phyloP scores from a whole-genome alignment of 2,888 invertebrate genomes.

The Odontomyia ornata region DNA sequence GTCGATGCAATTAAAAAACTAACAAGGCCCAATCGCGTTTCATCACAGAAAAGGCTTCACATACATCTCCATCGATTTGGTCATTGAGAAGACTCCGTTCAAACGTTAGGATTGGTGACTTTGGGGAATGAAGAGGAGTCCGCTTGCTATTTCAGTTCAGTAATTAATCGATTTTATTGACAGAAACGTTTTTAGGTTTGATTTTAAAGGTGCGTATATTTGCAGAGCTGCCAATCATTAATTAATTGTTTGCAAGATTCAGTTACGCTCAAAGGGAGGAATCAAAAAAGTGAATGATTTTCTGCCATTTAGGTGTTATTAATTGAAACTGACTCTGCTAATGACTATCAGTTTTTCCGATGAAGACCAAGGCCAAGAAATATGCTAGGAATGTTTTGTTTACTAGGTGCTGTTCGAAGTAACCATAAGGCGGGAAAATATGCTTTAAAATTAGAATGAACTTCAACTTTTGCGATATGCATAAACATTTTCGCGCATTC shows the following conservation, averaged over 20 bases:
- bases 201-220: constrained; percentile 11
- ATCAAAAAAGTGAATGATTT: constrained; percentile 1
- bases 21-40: not conserved
- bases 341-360: too few relatives aligned
- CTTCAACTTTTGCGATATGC: not conserved
- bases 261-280: not conserved
- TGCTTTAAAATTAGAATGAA: not conserved
- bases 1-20: constrained; percentile 32
- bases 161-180: constrained; percentile 12
- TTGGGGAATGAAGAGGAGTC: not conserved
- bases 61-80: not conserved
- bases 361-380: too few relatives aligned
- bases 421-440: not conserved
- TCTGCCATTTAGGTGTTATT: not conserved
- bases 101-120: not conserved
- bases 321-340: not conserved
- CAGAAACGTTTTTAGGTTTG: constrained; percentile 14
- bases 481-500: too few relatives aligned
- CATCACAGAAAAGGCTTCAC: not conserved
- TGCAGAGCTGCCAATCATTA: constrained; percentile 24
- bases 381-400: too few relatives aligned
- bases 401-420: too few relatives aligned
- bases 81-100: not conserved
- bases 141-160: not conserved
- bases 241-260: constrained; percentile 10